These are phyloP conservation scores for Salpingus planirostris DNA, from an alignment of 2,888 invertebrate species.

Conservation along the genomic window DNA sequence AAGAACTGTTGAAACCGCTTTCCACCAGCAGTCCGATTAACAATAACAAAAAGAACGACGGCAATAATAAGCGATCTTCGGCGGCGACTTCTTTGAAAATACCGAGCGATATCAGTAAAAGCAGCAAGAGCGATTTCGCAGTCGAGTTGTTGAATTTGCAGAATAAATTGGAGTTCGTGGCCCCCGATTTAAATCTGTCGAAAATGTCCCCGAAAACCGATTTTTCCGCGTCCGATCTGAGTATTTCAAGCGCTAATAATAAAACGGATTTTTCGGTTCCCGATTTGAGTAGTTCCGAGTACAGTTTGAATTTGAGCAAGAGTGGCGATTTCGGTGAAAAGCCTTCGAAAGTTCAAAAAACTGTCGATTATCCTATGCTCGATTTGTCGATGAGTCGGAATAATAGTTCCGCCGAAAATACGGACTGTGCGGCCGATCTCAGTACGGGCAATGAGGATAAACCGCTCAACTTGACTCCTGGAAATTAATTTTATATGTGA, in stretches of 20 bases:
- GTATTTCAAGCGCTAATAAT: slow-evolving; percentile 20
- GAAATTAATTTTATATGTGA: too few relatives aligned
- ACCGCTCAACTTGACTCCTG: slow-evolving; percentile 20
- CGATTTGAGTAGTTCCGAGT: slow-evolving; percentile 43
- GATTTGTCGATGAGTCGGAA: slow-evolving; percentile 38
- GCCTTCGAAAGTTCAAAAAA: slow-evolving; percentile 51
- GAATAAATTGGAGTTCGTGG: slow-evolving; percentile 44
- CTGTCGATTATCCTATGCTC: slow-evolving; percentile 40
- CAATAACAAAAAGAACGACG: slow-evolving; percentile 24
- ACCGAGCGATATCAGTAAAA: slow-evolving; percentile 33
- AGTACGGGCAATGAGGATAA: slow-evolving; percentile 19
- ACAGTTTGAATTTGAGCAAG: slow-evolving; percentile 30
- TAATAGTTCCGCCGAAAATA: slow-evolving; percentile 10
- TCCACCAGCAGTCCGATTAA: slow-evolving; percentile 49
- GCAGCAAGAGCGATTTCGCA: slow-evolving; percentile 34
- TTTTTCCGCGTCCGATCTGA: slow-evolving; percentile 31
- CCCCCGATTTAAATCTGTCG: slow-evolving; percentile 42
- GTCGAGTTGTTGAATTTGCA: slow-evolving; percentile 38
- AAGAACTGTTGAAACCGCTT: slow-evolving; percentile 53
- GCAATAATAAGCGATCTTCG: slow-evolving; percentile 10
- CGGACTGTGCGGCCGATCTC: slow-evolving; percentile 7
- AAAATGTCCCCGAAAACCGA: slow-evolving; percentile 26
- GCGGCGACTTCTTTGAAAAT: slow-evolving; percentile 30
- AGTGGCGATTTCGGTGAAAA: slow-evolving; percentile 37
- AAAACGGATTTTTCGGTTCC: slow-evolving; percentile 30